These are phyloP conservation scores for Eupithecia vulgata DNA, from an alignment of 2,888 invertebrate genomes.

Conservation along the genomic window DNA sequence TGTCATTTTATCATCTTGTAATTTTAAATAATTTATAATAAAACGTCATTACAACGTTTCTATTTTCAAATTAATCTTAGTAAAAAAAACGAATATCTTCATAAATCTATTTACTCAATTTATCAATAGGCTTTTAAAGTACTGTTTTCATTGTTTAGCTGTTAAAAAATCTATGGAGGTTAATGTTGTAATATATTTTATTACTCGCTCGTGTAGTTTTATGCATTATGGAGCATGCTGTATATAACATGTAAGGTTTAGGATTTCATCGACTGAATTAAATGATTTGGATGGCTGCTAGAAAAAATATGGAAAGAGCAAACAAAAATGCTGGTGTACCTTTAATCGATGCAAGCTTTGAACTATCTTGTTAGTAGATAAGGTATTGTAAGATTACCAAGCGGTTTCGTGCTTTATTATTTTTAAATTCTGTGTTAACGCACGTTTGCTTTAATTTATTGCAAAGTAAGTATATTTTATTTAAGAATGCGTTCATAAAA, in stretches of 20 bases:
- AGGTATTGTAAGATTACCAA: slow-evolving; percentile 43
- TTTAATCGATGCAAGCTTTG: slow-evolving; percentile 16
- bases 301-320: slow-evolving; percentile 19
- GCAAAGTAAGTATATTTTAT: slow-evolving; percentile 41
- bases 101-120: slow-evolving; percentile 55
- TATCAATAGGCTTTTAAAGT: slow-evolving; percentile 62
- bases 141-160: slow-evolving; percentile 69
- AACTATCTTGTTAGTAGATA: slow-evolving; percentile 24
- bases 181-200: slow-evolving; percentile 77
- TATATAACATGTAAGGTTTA: slow-evolving; percentile 54
- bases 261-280: slow-evolving; percentile 75
- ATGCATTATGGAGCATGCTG: slow-evolving; percentile 28
- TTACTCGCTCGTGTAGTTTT: slow-evolving; percentile 51
- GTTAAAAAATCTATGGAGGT: slow-evolving; percentile 80
- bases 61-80: slow-evolving; percentile 52
- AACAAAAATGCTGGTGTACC: slow-evolving; percentile 5
- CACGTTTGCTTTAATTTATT: slow-evolving; percentile 54
- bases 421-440: slow-evolving; percentile 46
- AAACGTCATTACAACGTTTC: slow-evolving; percentile 41
- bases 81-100: slow-evolving; percentile 53
- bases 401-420: slow-evolving; percentile 54
- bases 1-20: slow-evolving; percentile 25
- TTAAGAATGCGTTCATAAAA: slow-evolving; percentile 25
- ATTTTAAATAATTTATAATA: slow-evolving; percentile 23
- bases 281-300: slow-evolving; percentile 59